phyloP scores from a whole-genome alignment of 92 coral and sea anemone species.

The Virgularia gustaviana region DNA sequence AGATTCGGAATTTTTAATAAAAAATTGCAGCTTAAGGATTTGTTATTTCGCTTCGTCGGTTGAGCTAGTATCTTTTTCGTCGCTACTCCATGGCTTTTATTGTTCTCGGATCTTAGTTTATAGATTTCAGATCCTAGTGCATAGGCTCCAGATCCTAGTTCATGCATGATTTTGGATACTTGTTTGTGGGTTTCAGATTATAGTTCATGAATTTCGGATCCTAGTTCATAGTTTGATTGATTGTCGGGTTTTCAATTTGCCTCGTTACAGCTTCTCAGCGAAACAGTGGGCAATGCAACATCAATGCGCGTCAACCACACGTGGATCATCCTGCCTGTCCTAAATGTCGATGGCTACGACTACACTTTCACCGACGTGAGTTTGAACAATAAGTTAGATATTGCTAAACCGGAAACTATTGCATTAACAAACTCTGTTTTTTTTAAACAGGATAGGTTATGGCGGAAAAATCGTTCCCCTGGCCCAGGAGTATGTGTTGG shows the following conservation, averaged over 20 bases:
- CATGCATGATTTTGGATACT: neutral
- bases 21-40: no score
- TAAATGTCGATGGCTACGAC: slow-evolving; percentile 81
- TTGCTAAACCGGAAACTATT: neutral
- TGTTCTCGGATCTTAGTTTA: no score
- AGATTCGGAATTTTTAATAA: no score
- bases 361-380: slow-evolving; percentile 68
- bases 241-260: no score
- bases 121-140: neutral
- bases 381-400: neutral
- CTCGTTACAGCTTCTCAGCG: neutral
- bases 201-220: no score
- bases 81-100: no score
- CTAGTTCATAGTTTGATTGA: no score
- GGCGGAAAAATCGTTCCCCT: slow-evolving; percentile 55
- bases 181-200: no score
- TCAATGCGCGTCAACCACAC: slow-evolving; percentile 23
- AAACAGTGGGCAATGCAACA: neutral
- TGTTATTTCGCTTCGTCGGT: no score
- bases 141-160: no score
- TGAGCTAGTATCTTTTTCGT: no score
- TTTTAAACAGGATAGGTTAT: slow-evolving; percentile 33
- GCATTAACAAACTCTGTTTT: neutral
- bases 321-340: slow-evolving; percentile 83
- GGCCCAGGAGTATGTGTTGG: slow-evolving; percentile 47